Evolutionary conservation across 2,888 invertebrate genomes (phyloP), one percentile per base, ranked within the genome.

Genomic region (Pandemis cinnamomeana): DNA sequence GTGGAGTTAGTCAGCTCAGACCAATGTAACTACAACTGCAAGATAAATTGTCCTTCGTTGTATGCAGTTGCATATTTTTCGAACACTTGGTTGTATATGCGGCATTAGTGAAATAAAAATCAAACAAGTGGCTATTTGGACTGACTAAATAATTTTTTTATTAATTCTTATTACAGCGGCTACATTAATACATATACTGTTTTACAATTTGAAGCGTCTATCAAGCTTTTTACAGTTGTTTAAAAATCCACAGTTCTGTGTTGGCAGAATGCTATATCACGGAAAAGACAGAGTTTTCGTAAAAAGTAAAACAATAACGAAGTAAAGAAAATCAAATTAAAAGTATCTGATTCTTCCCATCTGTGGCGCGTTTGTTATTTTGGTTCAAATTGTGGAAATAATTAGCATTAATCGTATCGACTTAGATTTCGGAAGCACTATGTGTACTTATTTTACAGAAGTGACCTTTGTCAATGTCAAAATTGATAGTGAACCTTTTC

Each of bases 381-480:
- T 20, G 20, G 20, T 20, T 20, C 1, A 20, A 20, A 20, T 20
- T 20, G 20, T 20, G 20, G 20, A 20, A 20, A 20, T 20, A 20
- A 20, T 20, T 20, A 20, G 20, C 20, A 20, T 20, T 20, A 20
- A 20, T 20, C 20, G 1, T 20, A 20, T 67, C 53, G 13, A 62
- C 53, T 53, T 15, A 20, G 53, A 67, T 58, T 53, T 62, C 11
- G 11, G 13, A n/a, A 44, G n/a, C 41, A 10, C 44, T 48, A 5
- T 15, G 41, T 41, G 27, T 53, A 66, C 55, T 67, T 53, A 67
- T 71, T 67, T 20, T 67, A 36, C 64, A 53, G 46, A 46, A 20
- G 58, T 68, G 44, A 58, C 72, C 72, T 72, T 72, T 72, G 55
- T 72, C 72, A 68, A 68, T 46, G 72, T 72, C 72, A n/a, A n/a